Evolutionary conservation across 2,797 vertebrate genomes (phyloP), one percentile per base, ranked within the genome.

Genomic region (Jordanella pulchra): DNA sequence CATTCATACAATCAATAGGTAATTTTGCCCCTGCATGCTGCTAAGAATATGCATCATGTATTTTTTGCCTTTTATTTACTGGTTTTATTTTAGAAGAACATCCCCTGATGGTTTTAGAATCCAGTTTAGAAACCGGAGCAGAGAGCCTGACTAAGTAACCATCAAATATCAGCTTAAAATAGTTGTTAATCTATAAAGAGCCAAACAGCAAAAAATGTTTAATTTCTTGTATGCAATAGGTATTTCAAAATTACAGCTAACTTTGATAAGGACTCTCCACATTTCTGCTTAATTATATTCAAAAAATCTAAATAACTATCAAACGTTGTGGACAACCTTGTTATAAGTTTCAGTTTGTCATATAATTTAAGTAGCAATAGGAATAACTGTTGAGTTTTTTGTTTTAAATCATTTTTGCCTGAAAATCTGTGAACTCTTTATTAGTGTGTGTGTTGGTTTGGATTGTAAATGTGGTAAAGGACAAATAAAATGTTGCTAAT

Each of bases 381-480:
- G n/a, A 54, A 54, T 25, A 53, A 14, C 10, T 25, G 21, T 17
- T 11, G 2, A 21, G 2, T 3, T 53, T 53, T 53, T 53, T 53
- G 50, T 53, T 53, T 10, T 10, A 53, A 10, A n/a, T 10, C n/a
- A 23, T 25, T 54, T 3, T 25, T 53, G 12, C 15, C 7, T 11
- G 67, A 25, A 54, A 23, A 58, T 72, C 51, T 18, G 27, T 53
- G 17, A 73, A 73, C 51, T 18, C 14, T 66, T 67, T 42, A 54
- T n/a, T 12, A 23, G 67, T 79, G 60, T 80, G 79, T 66, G 39
- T 71, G 35, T 65, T 84, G 35, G 32, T 9, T 66, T 35, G 32
- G 4, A 61, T n/a, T 32, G 23, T 2, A 39, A 23, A 13, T 39
- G 9, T 39, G 21, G 39, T 61, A 25, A 63, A 63, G 42, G 23